These are phyloP conservation scores for Astreopora myriophthalma DNA, from an alignment of 64 coral and sea anemone species.

Conservation along the genomic window DNA sequence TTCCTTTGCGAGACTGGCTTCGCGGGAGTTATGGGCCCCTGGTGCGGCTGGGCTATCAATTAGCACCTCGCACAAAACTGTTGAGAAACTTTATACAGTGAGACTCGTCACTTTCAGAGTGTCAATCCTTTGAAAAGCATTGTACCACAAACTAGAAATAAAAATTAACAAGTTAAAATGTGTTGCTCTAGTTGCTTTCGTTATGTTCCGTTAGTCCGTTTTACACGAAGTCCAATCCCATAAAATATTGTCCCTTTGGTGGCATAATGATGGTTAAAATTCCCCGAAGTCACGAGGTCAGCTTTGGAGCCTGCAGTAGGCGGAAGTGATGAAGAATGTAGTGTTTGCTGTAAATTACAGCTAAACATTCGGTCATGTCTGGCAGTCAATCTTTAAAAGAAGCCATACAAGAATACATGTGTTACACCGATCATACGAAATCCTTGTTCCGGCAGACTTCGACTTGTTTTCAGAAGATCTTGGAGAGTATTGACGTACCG, in stretches of 20 bases:
- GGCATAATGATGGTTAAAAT: not conserved
- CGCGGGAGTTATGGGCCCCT: too few species aligned
- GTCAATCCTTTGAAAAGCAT: too few species aligned
- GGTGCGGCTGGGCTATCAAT: too few species aligned
- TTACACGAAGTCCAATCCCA: not conserved
- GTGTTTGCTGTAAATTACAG: not conserved
- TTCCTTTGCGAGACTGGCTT: too few species aligned
- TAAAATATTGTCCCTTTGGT: not conserved
- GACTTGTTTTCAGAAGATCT: not conserved
- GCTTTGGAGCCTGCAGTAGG: not conserved
- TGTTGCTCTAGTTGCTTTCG: too few species aligned
- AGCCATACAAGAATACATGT: not conserved
- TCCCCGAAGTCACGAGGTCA: slow-evolving; percentile 21
- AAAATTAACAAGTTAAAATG: too few species aligned
- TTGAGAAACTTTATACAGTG: too few species aligned
- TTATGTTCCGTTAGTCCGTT: not conserved
- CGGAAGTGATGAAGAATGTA: not conserved
- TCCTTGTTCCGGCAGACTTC: not conserved
- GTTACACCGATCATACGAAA: not conserved
- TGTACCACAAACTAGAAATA: too few species aligned
- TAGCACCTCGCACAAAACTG: too few species aligned
- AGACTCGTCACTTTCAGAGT: too few species aligned
- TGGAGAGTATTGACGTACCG: not conserved
- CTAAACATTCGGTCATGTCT: not conserved
- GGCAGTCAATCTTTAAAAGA: not conserved